A percentile compares a stretch with the other conserved stretches of the same genome.
Evolutionary conservation across 30 jellyfish, hydroid and myxozoan genomes (phyloP).

Genomic region (Cassiopea andromeda): DNA sequence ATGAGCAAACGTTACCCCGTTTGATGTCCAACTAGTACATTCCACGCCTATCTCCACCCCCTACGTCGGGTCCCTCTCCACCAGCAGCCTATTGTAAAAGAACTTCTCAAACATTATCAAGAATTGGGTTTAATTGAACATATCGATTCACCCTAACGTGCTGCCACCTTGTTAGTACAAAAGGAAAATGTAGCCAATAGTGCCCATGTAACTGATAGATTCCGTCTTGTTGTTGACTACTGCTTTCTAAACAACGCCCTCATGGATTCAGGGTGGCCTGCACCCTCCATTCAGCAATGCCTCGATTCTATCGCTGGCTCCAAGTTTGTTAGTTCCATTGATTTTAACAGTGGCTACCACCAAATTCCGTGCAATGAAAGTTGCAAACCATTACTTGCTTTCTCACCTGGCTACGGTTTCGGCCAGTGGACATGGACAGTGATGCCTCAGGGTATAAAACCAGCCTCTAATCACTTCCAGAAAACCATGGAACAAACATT

Average conservation of each 20-base stretch:
- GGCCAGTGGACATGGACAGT: too few relatives aligned
- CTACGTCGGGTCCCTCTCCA: conserved; percentile 39
- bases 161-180: not conserved
- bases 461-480: too few relatives aligned
- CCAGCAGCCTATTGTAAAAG: conserved; percentile 5
- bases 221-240: not conserved
- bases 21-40: conserved; percentile 23
- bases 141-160: conserved; percentile 3
- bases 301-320: too few relatives aligned
- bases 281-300: not conserved
- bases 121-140: not conserved
- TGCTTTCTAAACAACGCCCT: not conserved
- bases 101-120: conserved; percentile 4
- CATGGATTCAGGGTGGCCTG: not conserved
- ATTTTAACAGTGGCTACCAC: too few relatives aligned
- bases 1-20: conserved; percentile 22
- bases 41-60: conserved; percentile 45
- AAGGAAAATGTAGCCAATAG: conserved; percentile 9
- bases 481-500: too few relatives aligned
- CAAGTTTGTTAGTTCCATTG: too few relatives aligned
- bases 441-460: too few relatives aligned
- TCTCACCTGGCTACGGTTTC: too few relatives aligned
- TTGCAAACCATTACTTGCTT: too few relatives aligned
- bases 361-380: too few relatives aligned
- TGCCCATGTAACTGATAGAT: not conserved